These are phyloP conservation scores for Bettongia penicillata DNA, from an alignment of 2,113 vertebrate species.

Conservation along the genomic window DNA sequence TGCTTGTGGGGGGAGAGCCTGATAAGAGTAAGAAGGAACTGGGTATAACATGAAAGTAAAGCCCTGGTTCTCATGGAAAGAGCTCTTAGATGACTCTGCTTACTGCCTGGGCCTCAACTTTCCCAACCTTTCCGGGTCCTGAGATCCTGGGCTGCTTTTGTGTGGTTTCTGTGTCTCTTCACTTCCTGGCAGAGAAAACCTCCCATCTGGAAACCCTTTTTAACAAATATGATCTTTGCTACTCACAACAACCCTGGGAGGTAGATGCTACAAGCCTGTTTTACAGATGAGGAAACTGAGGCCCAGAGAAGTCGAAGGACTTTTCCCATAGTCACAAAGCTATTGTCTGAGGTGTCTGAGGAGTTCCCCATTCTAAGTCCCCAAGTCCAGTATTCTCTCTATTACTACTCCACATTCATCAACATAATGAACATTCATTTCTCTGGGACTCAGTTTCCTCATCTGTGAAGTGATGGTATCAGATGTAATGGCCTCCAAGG, in stretches of 20 bases:
- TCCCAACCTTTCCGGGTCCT: not conserved
- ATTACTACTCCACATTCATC: not conserved
- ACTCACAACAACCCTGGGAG: too few species aligned
- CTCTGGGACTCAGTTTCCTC: not conserved
- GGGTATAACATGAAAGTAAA: not conserved
- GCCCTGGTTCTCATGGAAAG: not conserved
- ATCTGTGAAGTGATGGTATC: not conserved
- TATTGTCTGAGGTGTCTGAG: not conserved
- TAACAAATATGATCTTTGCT: too few species aligned
- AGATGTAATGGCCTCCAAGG: not conserved
- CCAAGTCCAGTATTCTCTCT: not conserved
- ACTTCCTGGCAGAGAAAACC: not conserved
- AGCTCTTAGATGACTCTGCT: not conserved
- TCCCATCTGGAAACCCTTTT: not conserved
- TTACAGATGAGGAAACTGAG: not conserved
- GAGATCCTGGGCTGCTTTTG: not conserved
- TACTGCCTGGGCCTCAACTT: not conserved
- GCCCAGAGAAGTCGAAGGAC: not conserved
- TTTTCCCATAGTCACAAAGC: not conserved
- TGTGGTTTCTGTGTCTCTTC: not conserved
- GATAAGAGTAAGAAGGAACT: not conserved
- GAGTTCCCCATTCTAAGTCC: not conserved
- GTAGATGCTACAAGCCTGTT: not conserved
- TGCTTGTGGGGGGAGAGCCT: not conserved
- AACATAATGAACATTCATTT: not conserved